Percentiles rank a stretch among this genome's conserved stretches.
Evolutionary conservation across 2,888 invertebrate genomes (phyloP).

Genomic region (Acrobasis suavella): DNA sequence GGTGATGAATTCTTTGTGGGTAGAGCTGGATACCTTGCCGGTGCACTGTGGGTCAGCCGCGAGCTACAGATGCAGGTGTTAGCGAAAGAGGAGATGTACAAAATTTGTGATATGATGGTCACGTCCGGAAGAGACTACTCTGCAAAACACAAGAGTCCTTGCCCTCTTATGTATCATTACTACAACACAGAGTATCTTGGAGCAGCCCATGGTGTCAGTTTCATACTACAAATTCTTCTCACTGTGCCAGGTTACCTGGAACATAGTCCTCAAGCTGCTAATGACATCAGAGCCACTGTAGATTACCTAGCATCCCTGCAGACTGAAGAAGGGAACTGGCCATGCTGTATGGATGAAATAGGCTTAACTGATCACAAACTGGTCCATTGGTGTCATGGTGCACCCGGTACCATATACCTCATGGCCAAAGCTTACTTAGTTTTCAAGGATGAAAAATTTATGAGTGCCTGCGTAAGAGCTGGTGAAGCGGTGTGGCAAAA

Average conservation of each 20-base stretch:
- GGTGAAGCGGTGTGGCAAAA: slow-evolving; percentile 91
- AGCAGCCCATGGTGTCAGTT: slow-evolving; percentile 82
- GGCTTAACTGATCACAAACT: slow-evolving; percentile 84
- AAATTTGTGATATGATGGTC: slow-evolving; percentile 86
- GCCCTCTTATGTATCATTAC: slow-evolving; percentile 91
- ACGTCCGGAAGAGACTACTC: slow-evolving; percentile 88
- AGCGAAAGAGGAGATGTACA: slow-evolving; percentile 74
- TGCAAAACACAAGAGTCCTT: slow-evolving; percentile 75
- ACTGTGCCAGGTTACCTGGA: slow-evolving; percentile 79
- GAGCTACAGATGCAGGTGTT: slow-evolving; percentile 74
- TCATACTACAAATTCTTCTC: slow-evolving; percentile 82
- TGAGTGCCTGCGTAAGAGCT: slow-evolving; percentile 85
- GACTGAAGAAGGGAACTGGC: slow-evolving; percentile 88
- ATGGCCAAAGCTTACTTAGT: slow-evolving; percentile 90
- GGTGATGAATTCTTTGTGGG: slow-evolving; percentile 94
- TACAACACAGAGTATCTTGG: slow-evolving; percentile 88
- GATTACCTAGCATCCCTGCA: slow-evolving; percentile 87
- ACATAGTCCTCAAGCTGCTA: slow-evolving; percentile 74
- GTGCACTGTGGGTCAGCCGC: slow-evolving; percentile 87
- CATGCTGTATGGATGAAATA: slow-evolving; percentile 88
- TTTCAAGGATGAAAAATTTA: slow-evolving; percentile 88
- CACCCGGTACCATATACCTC: slow-evolving; percentile 90
- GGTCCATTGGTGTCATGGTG: slow-evolving; percentile 96
- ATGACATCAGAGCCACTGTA: slow-evolving; percentile 84
- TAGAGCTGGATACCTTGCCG: slow-evolving; percentile 91